Percentiles rank a stretch among this genome's conserved stretches.
phyloP scores from a whole-genome alignment of 2,888 invertebrate species.

The Aporophyla nigra region DNA sequence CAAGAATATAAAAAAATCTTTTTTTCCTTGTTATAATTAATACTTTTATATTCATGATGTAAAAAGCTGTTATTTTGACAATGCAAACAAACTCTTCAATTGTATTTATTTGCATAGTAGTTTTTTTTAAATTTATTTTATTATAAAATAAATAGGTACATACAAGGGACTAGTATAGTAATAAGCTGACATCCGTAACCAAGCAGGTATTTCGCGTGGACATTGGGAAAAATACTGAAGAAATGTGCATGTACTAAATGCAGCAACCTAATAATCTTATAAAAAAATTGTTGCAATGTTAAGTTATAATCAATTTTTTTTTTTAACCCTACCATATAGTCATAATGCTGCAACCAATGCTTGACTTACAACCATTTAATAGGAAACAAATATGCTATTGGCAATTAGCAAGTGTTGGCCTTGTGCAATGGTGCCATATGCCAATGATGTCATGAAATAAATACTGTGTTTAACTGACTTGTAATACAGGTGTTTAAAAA shows the following conservation, averaged over 20 bases:
- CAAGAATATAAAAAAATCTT: background rate
- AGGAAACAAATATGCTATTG: slow-evolving; percentile 47
- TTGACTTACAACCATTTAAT: slow-evolving; percentile 30
- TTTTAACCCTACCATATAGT: background rate
- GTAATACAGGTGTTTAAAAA: slow-evolving; percentile 22
- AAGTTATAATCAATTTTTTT: background rate
- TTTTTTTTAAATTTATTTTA: no score
- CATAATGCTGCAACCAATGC: slow-evolving; percentile 12
- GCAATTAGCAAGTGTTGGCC: slow-evolving; percentile 40
- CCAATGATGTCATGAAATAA: slow-evolving; percentile 54
- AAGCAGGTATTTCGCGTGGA: background rate
- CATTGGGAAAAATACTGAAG: background rate
- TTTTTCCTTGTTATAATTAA: background rate
- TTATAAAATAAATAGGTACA: no score
- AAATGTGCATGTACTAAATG: background rate
- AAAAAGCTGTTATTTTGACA: no score
- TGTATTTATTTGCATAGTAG: no score
- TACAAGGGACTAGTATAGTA: no score
- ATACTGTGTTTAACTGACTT: slow-evolving; percentile 22
- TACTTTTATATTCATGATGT: no score
- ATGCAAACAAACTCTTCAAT: no score
- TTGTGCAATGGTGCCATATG: slow-evolving; percentile 46
- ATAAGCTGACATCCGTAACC: no score
- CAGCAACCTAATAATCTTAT: no score
- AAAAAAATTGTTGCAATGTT: no score